Evolutionary conservation across 1,140 invertebrate genomes (phyloP).

Genomic region (Cydia fagiglandana): DNA sequence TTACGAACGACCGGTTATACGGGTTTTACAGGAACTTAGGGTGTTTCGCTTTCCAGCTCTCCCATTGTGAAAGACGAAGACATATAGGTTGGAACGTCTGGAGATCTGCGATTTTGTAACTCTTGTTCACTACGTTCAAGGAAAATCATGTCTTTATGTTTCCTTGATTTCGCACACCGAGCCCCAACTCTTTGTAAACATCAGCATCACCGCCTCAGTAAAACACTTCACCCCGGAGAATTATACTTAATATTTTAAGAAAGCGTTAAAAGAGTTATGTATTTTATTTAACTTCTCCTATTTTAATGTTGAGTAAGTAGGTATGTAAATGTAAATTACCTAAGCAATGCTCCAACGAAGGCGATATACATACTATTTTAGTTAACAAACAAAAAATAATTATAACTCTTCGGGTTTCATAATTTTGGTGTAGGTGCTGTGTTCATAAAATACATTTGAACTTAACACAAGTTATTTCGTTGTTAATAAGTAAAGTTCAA

Average conservation of each 20-base stretch:
- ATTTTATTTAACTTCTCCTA: too few relatives aligned
- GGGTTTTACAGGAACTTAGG: conserved; percentile 49
- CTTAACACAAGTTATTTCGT: background rate
- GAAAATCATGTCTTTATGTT: background rate
- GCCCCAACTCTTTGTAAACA: too few relatives aligned
- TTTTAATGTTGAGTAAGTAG: too few relatives aligned
- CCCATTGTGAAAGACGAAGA: conserved; percentile 26
- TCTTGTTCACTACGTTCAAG: background rate
- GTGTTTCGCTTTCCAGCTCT: conserved; percentile 19
- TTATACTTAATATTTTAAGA: too few relatives aligned
- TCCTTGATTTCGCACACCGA: too few relatives aligned
- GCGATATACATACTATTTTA: too few relatives aligned
- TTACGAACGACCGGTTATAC: conserved; percentile 54
- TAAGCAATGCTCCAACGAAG: background rate
- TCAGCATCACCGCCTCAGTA: too few relatives aligned
- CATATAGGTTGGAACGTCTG: background rate
- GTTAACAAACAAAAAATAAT: too few relatives aligned
- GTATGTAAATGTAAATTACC: too few relatives aligned
- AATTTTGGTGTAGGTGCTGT: background rate
- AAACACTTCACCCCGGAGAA: too few relatives aligned
- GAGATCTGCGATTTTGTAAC: background rate
- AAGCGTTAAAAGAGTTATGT: too few relatives aligned
- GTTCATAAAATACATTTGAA: background rate
- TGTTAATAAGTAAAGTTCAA: conserved; percentile 55
- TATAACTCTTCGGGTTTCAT: too few relatives aligned